Conservation (phyloP, 2,797 vertebrate genomes). For the Calcarius lapponicus region DNA sequence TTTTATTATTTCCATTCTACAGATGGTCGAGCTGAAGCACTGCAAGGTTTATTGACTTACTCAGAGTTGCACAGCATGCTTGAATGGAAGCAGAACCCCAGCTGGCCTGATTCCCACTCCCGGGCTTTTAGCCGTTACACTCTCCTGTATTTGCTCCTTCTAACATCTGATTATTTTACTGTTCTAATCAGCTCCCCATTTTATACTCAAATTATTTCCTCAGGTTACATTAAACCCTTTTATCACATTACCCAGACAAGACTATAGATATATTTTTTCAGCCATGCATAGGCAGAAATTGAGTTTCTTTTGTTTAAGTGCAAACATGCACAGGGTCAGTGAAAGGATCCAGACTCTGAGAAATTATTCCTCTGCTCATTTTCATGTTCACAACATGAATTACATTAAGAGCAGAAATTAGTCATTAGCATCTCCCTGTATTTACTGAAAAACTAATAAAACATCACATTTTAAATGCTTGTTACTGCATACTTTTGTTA, state of each 20-base stretch:
- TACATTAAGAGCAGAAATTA: conserved; percentile 20
- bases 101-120: conserved; percentile 64
- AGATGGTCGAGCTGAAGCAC: conserved; percentile 48
- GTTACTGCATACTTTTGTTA: conserved; percentile 20
- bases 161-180: conserved; percentile 46
- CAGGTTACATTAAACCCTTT: neutral
- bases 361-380: neutral
- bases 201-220: conserved; percentile 14
- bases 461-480: neutral
- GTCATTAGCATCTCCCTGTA: neutral
- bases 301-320: conserved; percentile 9
- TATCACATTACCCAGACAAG: neutral
- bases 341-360: neutral
- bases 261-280: neutral
- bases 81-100: conserved; percentile 66
- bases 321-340: neutral
- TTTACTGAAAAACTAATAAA: conserved; percentile 33
- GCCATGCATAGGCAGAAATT: neutral
- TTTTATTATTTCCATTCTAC: conserved; percentile 64
- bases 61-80: conserved; percentile 50
- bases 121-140: neutral
- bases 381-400: conserved; percentile 17
- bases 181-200: conserved; percentile 24
- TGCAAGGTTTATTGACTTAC: conserved; percentile 68
- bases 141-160: conserved; percentile 25